Evolutionary conservation across 1,140 invertebrate species (phyloP).

Genomic region (Brachionus calyciflorus): DNA sequence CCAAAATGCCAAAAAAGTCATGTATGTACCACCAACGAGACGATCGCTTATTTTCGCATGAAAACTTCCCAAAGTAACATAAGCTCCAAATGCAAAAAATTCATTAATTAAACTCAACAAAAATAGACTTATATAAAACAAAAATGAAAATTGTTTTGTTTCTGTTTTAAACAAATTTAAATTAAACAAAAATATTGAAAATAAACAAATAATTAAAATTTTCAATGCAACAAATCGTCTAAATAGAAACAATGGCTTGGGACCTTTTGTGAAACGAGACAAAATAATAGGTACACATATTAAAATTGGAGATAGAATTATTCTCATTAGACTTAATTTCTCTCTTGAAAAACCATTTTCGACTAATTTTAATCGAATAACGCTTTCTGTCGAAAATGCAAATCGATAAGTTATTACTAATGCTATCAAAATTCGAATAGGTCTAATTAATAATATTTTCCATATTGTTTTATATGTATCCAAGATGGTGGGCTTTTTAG

Average conservation of each 20-base stretch:
- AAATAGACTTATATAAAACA: neutral
- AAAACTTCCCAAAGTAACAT: neutral
- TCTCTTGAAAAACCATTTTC: slow-evolving; percentile 34
- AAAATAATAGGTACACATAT: neutral
- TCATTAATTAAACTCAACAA: neutral
- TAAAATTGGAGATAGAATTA: slow-evolving; percentile 23
- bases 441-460: slow-evolving; percentile 35
- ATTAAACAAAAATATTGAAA: neutral
- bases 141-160: neutral
- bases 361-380: slow-evolving; percentile 1
- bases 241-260: neutral
- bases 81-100: slow-evolving; percentile 7
- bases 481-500: neutral
- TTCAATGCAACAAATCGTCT: neutral
- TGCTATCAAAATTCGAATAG: neutral
- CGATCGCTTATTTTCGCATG: slow-evolving; percentile 19
- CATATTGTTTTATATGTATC: slow-evolving; percentile 36
- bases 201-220: neutral
- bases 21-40: slow-evolving; percentile 23
- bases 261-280: neutral
- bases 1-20: slow-evolving; percentile 44
- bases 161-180: neutral
- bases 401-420: slow-evolving; percentile 10
- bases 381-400: slow-evolving; percentile 5
- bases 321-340: slow-evolving; percentile 3